A percentile compares a stretch with the other conserved stretches of the same genome.
Evolutionary conservation across 1,140 invertebrate species (phyloP).

Genomic region (Drosophila subpulchrella): DNA sequence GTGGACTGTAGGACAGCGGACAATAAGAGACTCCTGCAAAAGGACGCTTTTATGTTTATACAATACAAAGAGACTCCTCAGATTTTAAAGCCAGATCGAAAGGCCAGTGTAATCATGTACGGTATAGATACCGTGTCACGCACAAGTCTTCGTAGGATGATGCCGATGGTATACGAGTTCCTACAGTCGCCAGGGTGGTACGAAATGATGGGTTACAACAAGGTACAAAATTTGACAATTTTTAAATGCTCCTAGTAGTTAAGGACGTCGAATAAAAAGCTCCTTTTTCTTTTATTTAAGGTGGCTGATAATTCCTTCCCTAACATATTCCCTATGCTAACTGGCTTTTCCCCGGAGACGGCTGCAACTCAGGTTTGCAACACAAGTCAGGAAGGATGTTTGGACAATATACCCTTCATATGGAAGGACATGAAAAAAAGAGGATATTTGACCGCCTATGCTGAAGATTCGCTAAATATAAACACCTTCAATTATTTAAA

Average conservation of each 20-base stretch:
- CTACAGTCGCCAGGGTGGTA: slow-evolving; percentile 49
- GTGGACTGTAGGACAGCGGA: slow-evolving; percentile 33
- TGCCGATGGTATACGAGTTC: slow-evolving; percentile 54
- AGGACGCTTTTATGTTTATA: slow-evolving; percentile 48
- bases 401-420: slow-evolving; percentile 90
- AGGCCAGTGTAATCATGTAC: slow-evolving; percentile 63
- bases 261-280: too few species aligned
- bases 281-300: slow-evolving; percentile 63
- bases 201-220: slow-evolving; percentile 69
- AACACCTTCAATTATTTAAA: slow-evolving; percentile 93
- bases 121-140: slow-evolving; percentile 63
- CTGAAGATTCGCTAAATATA: slow-evolving; percentile 90
- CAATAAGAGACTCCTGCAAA: slow-evolving; percentile 26
- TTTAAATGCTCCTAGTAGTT: not conserved
- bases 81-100: slow-evolving; percentile 9
- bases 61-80: slow-evolving; percentile 5
- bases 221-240: slow-evolving; percentile 8
- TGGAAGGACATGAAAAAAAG: slow-evolving; percentile 90
- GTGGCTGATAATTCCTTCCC: slow-evolving; percentile 92
- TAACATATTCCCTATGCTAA: slow-evolving; percentile 91
- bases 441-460: slow-evolving; percentile 91
- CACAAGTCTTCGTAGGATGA: slow-evolving; percentile 82
- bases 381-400: slow-evolving; percentile 84
- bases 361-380: slow-evolving; percentile 85
- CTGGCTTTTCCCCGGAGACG: slow-evolving; percentile 86